Evolutionary conservation across 2,888 invertebrate genomes (phyloP).

Genomic region (Orthosia incerta): DNA sequence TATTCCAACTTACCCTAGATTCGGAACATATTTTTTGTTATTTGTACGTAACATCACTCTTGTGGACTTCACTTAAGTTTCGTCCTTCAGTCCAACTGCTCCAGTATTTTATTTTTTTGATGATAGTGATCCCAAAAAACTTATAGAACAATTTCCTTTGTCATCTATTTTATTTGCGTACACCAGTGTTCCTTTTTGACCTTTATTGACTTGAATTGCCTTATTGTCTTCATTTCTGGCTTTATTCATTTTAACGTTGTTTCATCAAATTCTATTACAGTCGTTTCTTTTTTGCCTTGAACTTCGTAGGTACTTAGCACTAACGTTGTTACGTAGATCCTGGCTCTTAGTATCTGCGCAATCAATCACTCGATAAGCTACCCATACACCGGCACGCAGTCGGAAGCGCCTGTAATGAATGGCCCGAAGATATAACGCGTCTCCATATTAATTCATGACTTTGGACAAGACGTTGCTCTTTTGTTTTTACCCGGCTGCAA

Average conservation of each 20-base stretch:
- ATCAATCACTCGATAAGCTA: constrained; percentile 70
- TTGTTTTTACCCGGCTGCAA: too few relatives aligned
- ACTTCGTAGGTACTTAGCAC: constrained; percentile 48
- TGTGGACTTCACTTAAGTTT: constrained; percentile 35
- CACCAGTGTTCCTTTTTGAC: constrained; percentile 15
- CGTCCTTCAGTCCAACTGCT: constrained; percentile 2
- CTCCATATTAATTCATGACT: constrained; percentile 65
- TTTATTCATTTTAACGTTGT: not conserved
- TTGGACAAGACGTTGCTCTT: constrained; percentile 39
- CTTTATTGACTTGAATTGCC: not conserved
- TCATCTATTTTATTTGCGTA: constrained; percentile 26
- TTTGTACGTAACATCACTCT: constrained; percentile 32
- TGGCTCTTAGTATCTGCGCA: constrained; percentile 63
- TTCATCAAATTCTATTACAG: not conserved
- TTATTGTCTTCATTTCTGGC: not conserved
- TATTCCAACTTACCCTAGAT: constrained; percentile 38
- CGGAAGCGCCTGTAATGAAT: constrained; percentile 68
- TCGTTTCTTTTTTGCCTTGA: constrained; percentile 8
- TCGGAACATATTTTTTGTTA: constrained; percentile 49
- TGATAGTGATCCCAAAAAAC: constrained; percentile 19
- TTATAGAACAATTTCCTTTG: constrained; percentile 9
- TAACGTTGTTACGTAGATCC: constrained; percentile 52
- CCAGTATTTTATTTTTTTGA: constrained; percentile 27
- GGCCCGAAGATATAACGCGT: constrained; percentile 63
- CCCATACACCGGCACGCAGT: constrained; percentile 66